A percentile compares a stretch with the other conserved stretches of the same genome.
Conservation (phyloP, 1,140 invertebrate species). For the Drosophila arizonae region DNA sequence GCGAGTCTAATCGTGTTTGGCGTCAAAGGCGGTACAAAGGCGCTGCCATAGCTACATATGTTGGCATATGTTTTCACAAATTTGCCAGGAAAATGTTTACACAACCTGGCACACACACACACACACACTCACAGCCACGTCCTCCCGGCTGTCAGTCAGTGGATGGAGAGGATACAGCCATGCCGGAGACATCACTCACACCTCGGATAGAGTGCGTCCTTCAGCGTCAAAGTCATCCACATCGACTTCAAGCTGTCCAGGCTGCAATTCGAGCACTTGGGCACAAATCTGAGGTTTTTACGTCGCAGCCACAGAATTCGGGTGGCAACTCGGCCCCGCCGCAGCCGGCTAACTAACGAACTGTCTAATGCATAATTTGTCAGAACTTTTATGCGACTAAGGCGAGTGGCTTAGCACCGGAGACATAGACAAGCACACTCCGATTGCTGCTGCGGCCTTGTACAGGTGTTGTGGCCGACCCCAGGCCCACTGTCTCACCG, state of each 20-base stretch:
- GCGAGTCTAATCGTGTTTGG: constrained; percentile 21
- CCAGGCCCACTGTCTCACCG: not conserved
- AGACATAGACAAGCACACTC: constrained; percentile 40
- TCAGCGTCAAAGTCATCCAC: constrained; percentile 57
- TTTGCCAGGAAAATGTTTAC: constrained; percentile 52
- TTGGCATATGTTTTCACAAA: constrained; percentile 24
- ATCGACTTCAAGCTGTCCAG: not conserved
- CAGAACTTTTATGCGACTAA: constrained; percentile 66
- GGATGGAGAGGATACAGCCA: constrained; percentile 5
- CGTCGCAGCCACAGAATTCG: constrained; percentile 50
- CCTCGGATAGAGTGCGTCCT: constrained; percentile 34
- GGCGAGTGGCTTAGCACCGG: constrained; percentile 42
- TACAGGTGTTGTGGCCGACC: constrained; percentile 50
- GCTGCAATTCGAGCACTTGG: constrained; percentile 40
- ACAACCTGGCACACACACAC: constrained; percentile 10
- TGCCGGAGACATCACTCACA: too few relatives aligned
- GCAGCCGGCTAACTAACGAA: constrained; percentile 61
- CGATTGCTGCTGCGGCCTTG: constrained; percentile 59
- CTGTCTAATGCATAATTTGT: constrained; percentile 79
- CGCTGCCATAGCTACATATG: not conserved
- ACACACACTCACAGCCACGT: not conserved
- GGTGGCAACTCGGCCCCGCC: constrained; percentile 25
- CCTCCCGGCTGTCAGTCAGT: constrained; percentile 43
- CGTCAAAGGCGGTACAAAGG: constrained; percentile 16
- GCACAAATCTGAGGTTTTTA: constrained; percentile 44